These are phyloP conservation scores for Chaenocephalus aceratus DNA, from an alignment of 2,113 vertebrate species.

Conservation along the genomic window DNA sequence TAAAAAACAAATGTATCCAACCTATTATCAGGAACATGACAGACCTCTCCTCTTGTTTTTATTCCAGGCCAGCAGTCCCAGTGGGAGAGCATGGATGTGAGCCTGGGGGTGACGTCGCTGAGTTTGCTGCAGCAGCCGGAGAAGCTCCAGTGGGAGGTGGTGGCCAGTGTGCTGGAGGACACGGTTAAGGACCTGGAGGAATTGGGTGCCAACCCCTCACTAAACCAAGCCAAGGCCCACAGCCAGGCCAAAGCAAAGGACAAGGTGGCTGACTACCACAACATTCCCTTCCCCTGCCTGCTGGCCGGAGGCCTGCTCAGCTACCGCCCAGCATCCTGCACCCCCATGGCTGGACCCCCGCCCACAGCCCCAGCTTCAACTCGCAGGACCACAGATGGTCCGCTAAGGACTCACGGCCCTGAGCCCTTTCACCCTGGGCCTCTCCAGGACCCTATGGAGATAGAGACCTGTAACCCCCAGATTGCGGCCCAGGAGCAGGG, in stretches of 20 bases:
- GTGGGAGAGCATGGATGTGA: conserved; percentile 96
- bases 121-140: conserved; percentile 98
- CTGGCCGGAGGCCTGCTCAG: conserved; percentile 95
- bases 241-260: conserved; percentile 93
- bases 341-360: conserved; percentile 88
- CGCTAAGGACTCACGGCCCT: conserved; percentile 91
- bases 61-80: conserved; percentile 92
- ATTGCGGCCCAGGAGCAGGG: conserved; percentile 84
- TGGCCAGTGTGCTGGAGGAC: conserved; percentile 97
- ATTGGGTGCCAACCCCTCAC: conserved; percentile 93
- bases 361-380: conserved; percentile 67
- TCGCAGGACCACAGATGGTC: conserved; percentile 88
- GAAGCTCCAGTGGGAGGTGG: conserved; percentile 98
- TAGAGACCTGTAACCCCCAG: conserved; percentile 92
- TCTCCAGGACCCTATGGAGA: conserved; percentile 91
- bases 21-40: neutral
- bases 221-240: conserved; percentile 89
- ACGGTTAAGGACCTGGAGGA: conserved; percentile 99
- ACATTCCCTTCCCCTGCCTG: conserved; percentile 99
- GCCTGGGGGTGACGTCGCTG: conserved; percentile 94
- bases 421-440: conserved; percentile 86
- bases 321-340: conserved; percentile 93
- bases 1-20: neutral
- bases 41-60: neutral
- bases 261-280: conserved; percentile 93